Evolutionary conservation across 2,797 vertebrate genomes (phyloP), one percentile per base, ranked within the genome.

Genomic region (Loris lydekkerianus): DNA sequence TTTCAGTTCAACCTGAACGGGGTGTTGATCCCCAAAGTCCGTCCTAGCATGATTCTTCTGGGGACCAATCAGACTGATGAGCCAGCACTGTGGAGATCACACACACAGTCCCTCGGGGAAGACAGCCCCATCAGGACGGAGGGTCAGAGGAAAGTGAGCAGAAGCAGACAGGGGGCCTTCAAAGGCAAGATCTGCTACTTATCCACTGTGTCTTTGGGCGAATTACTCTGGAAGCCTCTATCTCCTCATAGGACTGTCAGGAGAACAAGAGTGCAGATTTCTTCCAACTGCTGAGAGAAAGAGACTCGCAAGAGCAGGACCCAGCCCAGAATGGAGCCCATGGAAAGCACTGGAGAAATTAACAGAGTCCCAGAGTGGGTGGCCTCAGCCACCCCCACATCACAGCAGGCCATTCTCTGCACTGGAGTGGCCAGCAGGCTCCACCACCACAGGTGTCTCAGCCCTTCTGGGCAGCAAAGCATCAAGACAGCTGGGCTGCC

Each of bases 11-110:
- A 46, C 34, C 3, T 31, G 29, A 72, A 72, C 4, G 23, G 27
- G 31, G 29, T 67, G 86, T 89, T 43, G 40, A 75, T 81, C 89
- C 81, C 72, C 56, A 77, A 88, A 34, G 31, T 72, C 37, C 83
- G 31, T 61, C 65, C 53, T 67, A 78, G 14, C 76, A 81, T 7
- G 80, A 11, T 31, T 27, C 31, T 93, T 91, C 43, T 53, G 15
- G 7, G 49, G 84, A 49, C 37, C 25, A 1, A 10, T 27, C 81
- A 82, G 72, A 67, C 29, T 43, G 73, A 75, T 3, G 1, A 96
- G 43, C 17, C 49, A 56, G 10, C 1, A 0, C 13, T 5, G 2
- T 2, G 18, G 25, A 73, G 27, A 53, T 17, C 10, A 7, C 67
- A 86, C 65, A 53, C 27, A n/a, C 56, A 31, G 9, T 9, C 43